phyloP scores from a whole-genome alignment of 2,113 vertebrate species.

The Apus apus region DNA sequence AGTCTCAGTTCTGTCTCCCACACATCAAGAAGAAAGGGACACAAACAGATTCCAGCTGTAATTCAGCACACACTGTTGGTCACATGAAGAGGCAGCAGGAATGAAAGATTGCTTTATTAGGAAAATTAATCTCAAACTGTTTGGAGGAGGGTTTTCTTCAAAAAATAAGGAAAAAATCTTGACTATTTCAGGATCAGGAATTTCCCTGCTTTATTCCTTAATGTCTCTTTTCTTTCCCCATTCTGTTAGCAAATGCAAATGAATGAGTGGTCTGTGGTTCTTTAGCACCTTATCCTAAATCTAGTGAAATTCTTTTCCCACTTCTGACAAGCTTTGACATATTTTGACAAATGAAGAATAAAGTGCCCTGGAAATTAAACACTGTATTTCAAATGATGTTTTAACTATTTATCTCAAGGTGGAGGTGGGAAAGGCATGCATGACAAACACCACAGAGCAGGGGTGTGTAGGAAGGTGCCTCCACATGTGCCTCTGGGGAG shows the following conservation, averaged over 20 bases:
- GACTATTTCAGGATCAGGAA: neutral
- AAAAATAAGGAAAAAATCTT: neutral
- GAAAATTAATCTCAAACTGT: neutral
- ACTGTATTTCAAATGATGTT: neutral
- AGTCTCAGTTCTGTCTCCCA: neutral
- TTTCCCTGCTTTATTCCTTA: neutral
- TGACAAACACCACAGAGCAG: neutral
- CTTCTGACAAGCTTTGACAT: neutral
- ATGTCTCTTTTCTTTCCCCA: neutral
- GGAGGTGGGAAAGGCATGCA: neutral
- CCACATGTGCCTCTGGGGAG: neutral
- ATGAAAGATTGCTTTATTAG: neutral
- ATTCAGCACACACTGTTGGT: neutral
- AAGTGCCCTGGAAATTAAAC: neutral
- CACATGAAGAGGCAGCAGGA: neutral
- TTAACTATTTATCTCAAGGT: neutral
- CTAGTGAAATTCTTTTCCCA: neutral
- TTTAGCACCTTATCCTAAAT: neutral
- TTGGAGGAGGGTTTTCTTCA: rapidly evolving
- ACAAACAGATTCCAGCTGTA: neutral
- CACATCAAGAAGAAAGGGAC: neutral
- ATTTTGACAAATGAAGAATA: neutral
- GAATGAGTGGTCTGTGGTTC: neutral
- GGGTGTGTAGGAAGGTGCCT: neutral
- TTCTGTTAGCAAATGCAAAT: neutral